Percentiles rank a stretch among this genome's conserved stretches.
Conservation (phyloP, 2,888 invertebrate genomes). For the Phytoseiulus persimilis region DNA sequence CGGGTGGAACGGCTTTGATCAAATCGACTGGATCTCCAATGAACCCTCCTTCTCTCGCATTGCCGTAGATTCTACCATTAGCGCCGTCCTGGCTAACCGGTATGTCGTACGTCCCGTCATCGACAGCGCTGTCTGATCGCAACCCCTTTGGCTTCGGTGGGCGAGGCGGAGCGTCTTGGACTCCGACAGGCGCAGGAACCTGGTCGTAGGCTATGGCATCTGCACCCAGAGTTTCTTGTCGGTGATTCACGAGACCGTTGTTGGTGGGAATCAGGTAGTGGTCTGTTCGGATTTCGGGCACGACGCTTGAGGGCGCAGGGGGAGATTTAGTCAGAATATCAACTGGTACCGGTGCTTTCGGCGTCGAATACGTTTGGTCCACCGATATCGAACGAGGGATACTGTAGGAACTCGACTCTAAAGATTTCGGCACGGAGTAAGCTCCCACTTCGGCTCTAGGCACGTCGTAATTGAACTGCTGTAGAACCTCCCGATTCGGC, state of each 20-base stretch:
- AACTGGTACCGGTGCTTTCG: slow-evolving; percentile 1
- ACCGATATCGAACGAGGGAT: slow-evolving; percentile 22
- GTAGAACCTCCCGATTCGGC: not conserved
- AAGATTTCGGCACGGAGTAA: slow-evolving; percentile 28
- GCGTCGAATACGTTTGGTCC: not conserved
- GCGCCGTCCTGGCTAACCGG: slow-evolving; percentile 41
- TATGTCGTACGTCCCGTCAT: slow-evolving; percentile 42
- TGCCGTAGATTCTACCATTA: slow-evolving; percentile 43
- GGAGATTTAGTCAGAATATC: slow-evolving; percentile 14
- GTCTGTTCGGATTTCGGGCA: slow-evolving; percentile 22
- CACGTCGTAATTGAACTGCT: slow-evolving; percentile 29
- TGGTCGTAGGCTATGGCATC: slow-evolving; percentile 15
- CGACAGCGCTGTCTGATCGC: slow-evolving; percentile 46
- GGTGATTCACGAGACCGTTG: not conserved
- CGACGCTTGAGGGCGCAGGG: not conserved
- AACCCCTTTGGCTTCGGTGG: slow-evolving; percentile 66
- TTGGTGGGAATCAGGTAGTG: slow-evolving; percentile 31
- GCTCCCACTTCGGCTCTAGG: slow-evolving; percentile 10
- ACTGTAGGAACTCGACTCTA: not conserved
- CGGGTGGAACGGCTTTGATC: slow-evolving; percentile 56
- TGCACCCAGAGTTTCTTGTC: not conserved
- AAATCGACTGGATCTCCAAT: slow-evolving; percentile 54
- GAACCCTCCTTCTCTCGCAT: slow-evolving; percentile 47
- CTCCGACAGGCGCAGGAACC: slow-evolving; percentile 15
- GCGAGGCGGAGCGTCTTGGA: slow-evolving; percentile 58